Percentiles rank a stretch among this genome's conserved stretches.
Conservation (phyloP, 2,797 vertebrate genomes). For the Aythya fuligula region DNA sequence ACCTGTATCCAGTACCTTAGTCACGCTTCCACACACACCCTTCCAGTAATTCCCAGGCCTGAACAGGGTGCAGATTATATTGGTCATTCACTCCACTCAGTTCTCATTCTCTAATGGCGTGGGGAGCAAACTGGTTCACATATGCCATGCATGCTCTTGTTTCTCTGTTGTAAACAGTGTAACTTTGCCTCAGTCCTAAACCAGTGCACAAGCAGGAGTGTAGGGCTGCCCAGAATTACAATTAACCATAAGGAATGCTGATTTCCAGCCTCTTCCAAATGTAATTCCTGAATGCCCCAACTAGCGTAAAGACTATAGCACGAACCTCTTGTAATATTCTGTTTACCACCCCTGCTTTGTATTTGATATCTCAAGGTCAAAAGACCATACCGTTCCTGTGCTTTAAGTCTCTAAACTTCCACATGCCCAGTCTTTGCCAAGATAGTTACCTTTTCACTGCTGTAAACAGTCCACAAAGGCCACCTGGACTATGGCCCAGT, state of each 20-base stretch:
- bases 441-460: background rate
- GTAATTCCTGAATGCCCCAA: background rate
- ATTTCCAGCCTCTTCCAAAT: background rate
- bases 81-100: background rate
- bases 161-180: background rate
- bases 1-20: background rate
- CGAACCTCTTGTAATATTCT: background rate
- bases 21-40: background rate
- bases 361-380: background rate
- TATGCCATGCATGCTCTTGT: background rate
- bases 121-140: background rate
- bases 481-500: background rate
- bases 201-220: background rate
- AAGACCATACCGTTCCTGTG: background rate
- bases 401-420: background rate
- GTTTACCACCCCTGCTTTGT: background rate
- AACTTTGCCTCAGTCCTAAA: background rate
- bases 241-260: background rate
- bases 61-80: background rate
- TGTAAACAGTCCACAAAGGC: background rate
- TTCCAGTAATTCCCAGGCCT: background rate
- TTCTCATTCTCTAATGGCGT: background rate
- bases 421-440: background rate
- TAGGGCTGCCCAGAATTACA: background rate
- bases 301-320: background rate